A percentile compares a stretch with the other conserved stretches of the same genome.
These are phyloP conservation scores for Holcopasites calliopsidis DNA, from an alignment of 1,140 invertebrate genomes.

Conservation along the genomic window DNA sequence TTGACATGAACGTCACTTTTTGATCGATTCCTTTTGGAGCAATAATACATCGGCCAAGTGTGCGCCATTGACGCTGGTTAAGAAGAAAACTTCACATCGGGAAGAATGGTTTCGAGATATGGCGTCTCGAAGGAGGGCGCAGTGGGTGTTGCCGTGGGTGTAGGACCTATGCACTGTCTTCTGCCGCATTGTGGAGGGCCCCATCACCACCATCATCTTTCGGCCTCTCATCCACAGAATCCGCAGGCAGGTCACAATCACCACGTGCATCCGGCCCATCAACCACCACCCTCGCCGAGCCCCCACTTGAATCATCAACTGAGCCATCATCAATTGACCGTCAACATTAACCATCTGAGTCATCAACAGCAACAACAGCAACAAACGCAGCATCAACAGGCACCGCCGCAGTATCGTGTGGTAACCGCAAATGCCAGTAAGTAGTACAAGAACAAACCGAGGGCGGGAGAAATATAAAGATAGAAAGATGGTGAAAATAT, in stretches of 20 bases:
- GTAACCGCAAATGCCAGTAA: conserved; percentile 72
- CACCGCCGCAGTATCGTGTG: conserved; percentile 72
- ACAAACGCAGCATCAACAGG: conserved; percentile 57
- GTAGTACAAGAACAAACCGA: conserved; percentile 44
- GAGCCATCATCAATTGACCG: conserved; percentile 71
- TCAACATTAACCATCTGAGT: conserved; percentile 71
- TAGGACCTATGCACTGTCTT: conserved; percentile 74
- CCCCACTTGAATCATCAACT: conserved; percentile 73
- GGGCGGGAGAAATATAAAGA: not conserved
- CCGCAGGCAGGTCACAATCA: conserved; percentile 68
- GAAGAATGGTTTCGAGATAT: conserved; percentile 75
- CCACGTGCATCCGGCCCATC: conserved; percentile 74
- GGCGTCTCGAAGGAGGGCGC: conserved; percentile 74
- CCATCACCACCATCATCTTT: conserved; percentile 71
- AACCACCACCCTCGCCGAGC: conserved; percentile 72
- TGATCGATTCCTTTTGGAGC: not conserved
- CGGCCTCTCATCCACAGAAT: conserved; percentile 71
- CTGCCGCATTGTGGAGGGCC: conserved; percentile 72
- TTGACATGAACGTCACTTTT: not conserved
- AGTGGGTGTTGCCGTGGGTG: conserved; percentile 72
- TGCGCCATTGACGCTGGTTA: not conserved
- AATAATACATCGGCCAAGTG: conserved; percentile 4
- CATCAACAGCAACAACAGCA: conserved; percentile 70
- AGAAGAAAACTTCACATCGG: conserved; percentile 17
- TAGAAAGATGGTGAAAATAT: not conserved